These are phyloP conservation scores for Pomacea canaliculata DNA, from an alignment of 2,888 invertebrate species.

Conservation along the genomic window DNA sequence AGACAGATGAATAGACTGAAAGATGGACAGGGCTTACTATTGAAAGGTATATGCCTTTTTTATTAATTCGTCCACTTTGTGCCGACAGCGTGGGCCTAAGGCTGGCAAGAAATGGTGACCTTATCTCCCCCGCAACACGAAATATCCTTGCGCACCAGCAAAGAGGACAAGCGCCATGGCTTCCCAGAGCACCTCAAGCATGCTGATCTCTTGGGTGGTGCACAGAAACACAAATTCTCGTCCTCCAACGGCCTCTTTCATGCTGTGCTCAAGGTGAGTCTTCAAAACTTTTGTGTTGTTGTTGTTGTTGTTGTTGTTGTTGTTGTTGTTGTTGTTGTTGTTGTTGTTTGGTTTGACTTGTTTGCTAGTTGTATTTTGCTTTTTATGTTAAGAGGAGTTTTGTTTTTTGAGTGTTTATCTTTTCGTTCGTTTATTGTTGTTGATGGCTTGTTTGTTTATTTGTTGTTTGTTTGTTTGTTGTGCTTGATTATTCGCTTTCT, in stretches of 20 bases:
- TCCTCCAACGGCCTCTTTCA: conserved; percentile 32
- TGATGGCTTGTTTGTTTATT: not conserved
- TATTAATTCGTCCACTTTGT: no score
- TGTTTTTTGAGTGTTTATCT: no score
- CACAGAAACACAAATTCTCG: conserved; percentile 10
- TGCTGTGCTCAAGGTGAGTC: conserved; percentile 29
- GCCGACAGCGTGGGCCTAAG: not conserved
- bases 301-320: no score
- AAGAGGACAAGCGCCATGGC: conserved; percentile 9
- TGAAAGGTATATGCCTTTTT: no score
- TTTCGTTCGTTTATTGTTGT: not conserved
- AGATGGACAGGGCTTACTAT: no score
- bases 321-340: not conserved
- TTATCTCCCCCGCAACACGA: conserved; percentile 7
- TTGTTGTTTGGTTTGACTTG: no score
- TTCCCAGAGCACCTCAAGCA: conserved; percentile 24
- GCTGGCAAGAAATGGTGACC: conserved; percentile 10
- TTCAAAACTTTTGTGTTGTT: not conserved
- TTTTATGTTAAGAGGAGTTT: no score
- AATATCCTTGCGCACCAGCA: not conserved
- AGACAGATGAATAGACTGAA: no score
- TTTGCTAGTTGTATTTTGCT: no score
- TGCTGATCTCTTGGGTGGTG: conserved; percentile 1
- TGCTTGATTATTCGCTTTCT: no score
- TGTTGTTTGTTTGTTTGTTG: no score